phyloP scores from a whole-genome alignment of 2,113 vertebrate genomes.

The Cercocebus atys region DNA sequence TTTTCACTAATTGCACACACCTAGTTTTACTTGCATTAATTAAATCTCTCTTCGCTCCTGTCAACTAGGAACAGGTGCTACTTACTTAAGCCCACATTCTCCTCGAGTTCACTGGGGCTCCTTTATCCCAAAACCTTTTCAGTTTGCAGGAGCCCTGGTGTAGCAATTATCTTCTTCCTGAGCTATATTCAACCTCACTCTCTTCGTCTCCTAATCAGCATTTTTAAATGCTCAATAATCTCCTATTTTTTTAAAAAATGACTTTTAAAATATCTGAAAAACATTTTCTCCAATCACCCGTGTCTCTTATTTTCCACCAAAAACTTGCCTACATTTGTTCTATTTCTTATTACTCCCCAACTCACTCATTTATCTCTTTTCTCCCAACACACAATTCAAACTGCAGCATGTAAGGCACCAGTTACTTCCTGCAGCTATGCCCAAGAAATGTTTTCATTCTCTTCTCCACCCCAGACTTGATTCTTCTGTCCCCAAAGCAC shows the following conservation, averaged over 20 bases:
- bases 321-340: neutral
- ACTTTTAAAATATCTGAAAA: neutral
- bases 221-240: neutral
- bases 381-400: neutral
- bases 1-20: neutral
- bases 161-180: neutral
- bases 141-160: neutral
- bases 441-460: too few relatives aligned
- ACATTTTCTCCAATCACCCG: neutral
- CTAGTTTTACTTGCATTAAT: neutral
- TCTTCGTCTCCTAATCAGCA: neutral
- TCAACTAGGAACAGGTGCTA: neutral
- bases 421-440: neutral
- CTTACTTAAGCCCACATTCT: neutral
- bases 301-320: neutral
- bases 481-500: rapidly evolving
- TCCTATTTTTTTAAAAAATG: neutral
- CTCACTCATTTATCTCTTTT: neutral
- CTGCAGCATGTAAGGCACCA: neutral
- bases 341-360: neutral
- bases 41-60: neutral
- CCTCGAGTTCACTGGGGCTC: neutral
- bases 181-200: neutral
- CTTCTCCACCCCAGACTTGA: too few relatives aligned
- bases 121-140: neutral